A percentile compares a stretch with the other conserved stretches of the same genome.
Evolutionary conservation across 1,140 invertebrate genomes (phyloP).

Genomic region (Gonatopus flavifemur): DNA sequence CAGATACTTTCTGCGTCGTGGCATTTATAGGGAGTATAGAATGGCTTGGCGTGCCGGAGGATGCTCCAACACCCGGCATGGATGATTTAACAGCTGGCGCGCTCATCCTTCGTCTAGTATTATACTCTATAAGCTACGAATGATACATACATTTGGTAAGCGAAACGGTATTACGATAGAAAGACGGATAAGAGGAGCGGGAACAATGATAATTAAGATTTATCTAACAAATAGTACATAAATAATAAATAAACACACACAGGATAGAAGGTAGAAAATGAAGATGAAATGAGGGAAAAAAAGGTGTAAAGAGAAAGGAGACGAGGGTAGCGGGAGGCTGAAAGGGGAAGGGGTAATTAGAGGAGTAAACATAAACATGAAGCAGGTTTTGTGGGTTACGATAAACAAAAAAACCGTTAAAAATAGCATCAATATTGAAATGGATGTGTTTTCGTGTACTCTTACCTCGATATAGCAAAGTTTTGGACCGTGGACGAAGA

Average conservation of each 20-base stretch:
- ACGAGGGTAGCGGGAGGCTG: constrained; percentile 21
- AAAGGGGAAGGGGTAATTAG: constrained; percentile 36
- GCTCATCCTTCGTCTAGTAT: constrained; percentile 33
- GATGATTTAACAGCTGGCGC: constrained; percentile 47
- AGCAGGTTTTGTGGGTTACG: constrained; percentile 15
- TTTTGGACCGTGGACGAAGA: constrained; percentile 4
- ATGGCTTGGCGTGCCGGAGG: constrained; percentile 41
- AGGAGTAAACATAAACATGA: constrained; percentile 53
- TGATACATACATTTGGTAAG: not conserved
- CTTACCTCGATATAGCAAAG: constrained; percentile 18
- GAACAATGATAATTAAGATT: not conserved
- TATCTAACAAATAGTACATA: not conserved
- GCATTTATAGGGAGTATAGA: constrained; percentile 55
- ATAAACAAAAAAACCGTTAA: no score
- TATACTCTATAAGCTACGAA: not conserved
- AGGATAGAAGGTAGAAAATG: not conserved
- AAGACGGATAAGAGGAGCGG: not conserved
- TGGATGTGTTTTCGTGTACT: not conserved
- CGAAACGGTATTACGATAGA: not conserved
- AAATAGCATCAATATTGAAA: no score
- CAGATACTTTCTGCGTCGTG: constrained; percentile 50
- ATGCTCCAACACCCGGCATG: constrained; percentile 47
- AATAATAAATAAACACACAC: constrained; percentile 10
- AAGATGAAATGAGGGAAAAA: not conserved
- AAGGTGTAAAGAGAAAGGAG: not conserved